Base-by-base conservation (phyloP, 2,797 vertebrate genomes). In the Gymnoscopelus microlampas region DNA sequence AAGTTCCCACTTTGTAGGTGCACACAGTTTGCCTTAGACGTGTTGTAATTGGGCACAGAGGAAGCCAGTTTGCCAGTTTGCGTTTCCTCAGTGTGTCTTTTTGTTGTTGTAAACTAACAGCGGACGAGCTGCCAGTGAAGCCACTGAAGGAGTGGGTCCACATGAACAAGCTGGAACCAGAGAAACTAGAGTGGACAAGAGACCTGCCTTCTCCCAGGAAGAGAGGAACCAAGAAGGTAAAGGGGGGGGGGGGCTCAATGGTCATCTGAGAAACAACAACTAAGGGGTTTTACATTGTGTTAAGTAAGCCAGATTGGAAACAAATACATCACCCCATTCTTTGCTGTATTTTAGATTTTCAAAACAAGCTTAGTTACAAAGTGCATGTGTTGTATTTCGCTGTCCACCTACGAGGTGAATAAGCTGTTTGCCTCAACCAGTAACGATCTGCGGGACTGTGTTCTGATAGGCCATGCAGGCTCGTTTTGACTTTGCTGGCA, bases 181-280 rank as follows among this genome's bases (percentile, higher is more conserved):
- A 99, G 76, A 99, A 99, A 80, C 92, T 99, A 70, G 94, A 96
- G 64, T 99, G 98, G 98, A 96, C 93, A 76, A 96, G 93, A 84
- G 95, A 98, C 82, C 87, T 98, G 66, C 96, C 97, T 24, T 85
- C 90, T 0, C 92, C 94, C 32, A 92, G 76, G 44, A 94, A 76
- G 73, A 94, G 88, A 85, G 94, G 89, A 89, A 99, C 96, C 0
- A 94, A 93, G 82, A 92, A 95, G 93, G 97, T 98, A 74, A 24
- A 0, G 13, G 7, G 39, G 5, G 0, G 13, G 7, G 39, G 5
- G 0, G 39, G 2, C 26, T 19, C 19, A 19, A 19, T 7, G 5
- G 5, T 39, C 35, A 39, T 39, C 35, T 39, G 5, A 39, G 35
- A 32, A 32, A 32, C 29, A 19, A 19, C 19, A 32, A 32, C 29